A percentile compares a stretch with the other conserved stretches of the same genome.
phyloP scores from a whole-genome alignment of 2,888 invertebrate genomes.

The Elysia crispata region DNA sequence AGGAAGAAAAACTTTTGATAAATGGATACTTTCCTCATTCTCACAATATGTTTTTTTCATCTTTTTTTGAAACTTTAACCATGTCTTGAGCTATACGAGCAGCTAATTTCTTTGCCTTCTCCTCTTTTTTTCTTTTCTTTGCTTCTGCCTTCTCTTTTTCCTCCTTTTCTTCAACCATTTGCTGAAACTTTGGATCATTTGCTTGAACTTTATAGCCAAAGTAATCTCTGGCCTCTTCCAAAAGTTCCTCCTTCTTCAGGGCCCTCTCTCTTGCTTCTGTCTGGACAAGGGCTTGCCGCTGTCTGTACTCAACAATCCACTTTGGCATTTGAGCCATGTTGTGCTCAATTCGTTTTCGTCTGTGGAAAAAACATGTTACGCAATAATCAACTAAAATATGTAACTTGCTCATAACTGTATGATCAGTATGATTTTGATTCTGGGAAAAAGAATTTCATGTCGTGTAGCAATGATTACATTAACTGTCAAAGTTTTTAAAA shows the following conservation, averaged over 20 bases:
- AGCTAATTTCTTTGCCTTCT: constrained; percentile 47
- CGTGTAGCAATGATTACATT: too few relatives aligned
- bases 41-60: too few relatives aligned
- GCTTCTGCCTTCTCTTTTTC: constrained; percentile 52
- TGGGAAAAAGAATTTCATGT: too few relatives aligned
- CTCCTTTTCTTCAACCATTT: constrained; percentile 58
- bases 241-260: constrained; percentile 54
- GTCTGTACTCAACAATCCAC: constrained; percentile 54
- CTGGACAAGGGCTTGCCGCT: constrained; percentile 40
- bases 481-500: too few relatives aligned
- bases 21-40: too few relatives aligned
- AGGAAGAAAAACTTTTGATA: too few relatives aligned
- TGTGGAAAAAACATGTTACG: constrained; percentile 19
- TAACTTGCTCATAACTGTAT: too few relatives aligned
- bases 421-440: too few relatives aligned
- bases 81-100: constrained; percentile 13
- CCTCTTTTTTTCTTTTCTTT: constrained; percentile 57
- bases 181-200: constrained; percentile 56
- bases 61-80: too few relatives aligned
- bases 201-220: constrained; percentile 60
- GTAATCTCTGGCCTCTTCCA: constrained; percentile 58
- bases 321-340: constrained; percentile 58
- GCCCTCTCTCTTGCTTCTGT: constrained; percentile 48
- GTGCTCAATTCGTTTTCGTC: constrained; percentile 48
- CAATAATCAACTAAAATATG: neutral